phyloP scores from a whole-genome alignment of 2,888 invertebrate genomes.

The Apodemia hepburni region DNA sequence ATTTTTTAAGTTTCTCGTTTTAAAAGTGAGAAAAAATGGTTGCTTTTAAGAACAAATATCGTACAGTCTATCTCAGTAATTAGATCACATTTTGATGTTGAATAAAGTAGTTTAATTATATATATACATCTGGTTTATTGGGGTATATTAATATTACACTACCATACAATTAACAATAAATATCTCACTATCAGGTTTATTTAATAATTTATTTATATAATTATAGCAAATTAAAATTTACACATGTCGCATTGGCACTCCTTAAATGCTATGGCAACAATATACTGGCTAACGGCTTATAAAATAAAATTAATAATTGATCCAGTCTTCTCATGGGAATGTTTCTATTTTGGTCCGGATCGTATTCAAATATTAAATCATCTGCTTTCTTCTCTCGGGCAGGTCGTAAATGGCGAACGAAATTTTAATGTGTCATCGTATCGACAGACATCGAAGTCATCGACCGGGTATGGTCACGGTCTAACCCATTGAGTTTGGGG shows the following conservation, averaged over 20 bases:
- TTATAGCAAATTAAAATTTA: constrained; percentile 58
- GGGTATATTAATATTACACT: constrained; percentile 43
- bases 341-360: not conserved
- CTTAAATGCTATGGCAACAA: constrained; percentile 34
- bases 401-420: no score
- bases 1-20: no score
- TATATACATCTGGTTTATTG: constrained; percentile 28
- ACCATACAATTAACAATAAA: constrained; percentile 44
- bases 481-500: no score
- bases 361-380: no score
- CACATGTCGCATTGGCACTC: constrained; percentile 66
- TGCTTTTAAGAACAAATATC: no score
- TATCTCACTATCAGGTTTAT: constrained; percentile 25
- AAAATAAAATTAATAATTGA: not conserved
- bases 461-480: no score
- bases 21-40: no score
- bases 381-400: no score
- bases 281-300: constrained; percentile 11
- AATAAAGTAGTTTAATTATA: constrained; percentile 23
- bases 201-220: constrained; percentile 70
- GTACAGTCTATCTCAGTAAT: not conserved
- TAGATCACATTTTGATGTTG: constrained; percentile 16
- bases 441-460: no score
- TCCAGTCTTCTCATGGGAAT: not conserved
- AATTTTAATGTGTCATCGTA: no score